Evolutionary conservation across 2,888 invertebrate species (phyloP).

Genomic region (Phortica okadai): DNA sequence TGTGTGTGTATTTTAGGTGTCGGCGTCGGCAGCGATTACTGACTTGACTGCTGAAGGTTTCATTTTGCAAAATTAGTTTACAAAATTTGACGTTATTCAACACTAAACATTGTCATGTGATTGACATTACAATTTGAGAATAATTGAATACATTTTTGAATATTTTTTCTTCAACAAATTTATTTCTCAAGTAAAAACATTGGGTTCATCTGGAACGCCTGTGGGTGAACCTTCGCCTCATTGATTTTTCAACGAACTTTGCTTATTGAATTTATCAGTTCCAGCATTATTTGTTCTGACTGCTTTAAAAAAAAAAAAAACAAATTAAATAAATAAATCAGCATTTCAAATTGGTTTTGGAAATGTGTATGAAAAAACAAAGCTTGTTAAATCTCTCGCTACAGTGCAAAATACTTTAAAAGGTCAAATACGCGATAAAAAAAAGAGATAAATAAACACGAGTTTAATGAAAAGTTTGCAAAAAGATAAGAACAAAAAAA

Average conservation of each 20-base stretch:
- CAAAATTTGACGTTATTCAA: no score
- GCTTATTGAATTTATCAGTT: no score
- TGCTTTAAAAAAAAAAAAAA: background rate
- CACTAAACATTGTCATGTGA: no score
- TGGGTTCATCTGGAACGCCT: no score
- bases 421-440: constrained; percentile 52
- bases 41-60: background rate
- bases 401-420: constrained; percentile 51
- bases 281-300: no score
- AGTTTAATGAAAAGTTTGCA: constrained; percentile 16
- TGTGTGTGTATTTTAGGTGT: background rate
- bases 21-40: background rate
- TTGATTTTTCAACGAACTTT: no score
- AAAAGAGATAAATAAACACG: constrained; percentile 48
- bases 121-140: no score
- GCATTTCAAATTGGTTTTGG: background rate
- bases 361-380: background rate
- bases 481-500: background rate
- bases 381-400: background rate
- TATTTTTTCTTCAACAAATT: no score
- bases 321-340: background rate
- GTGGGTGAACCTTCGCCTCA: no score
- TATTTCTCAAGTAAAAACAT: no score
- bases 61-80: no score
- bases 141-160: no score